These are phyloP conservation scores for Altica lythri DNA, from an alignment of 2,888 invertebrate species.

Conservation along the genomic window DNA sequence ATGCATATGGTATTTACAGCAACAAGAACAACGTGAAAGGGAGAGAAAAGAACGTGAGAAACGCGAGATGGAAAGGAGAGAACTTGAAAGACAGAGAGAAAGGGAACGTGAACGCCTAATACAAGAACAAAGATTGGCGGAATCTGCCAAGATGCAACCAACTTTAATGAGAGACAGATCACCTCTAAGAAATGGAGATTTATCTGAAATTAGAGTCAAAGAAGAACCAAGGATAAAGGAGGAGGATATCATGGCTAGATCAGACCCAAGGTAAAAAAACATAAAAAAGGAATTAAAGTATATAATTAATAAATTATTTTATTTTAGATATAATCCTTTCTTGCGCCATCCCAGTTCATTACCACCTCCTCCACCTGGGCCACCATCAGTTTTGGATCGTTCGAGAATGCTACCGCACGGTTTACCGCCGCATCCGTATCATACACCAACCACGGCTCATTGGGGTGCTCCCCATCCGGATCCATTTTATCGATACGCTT, in stretches of 20 bases:
- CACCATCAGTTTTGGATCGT: conserved; percentile 57
- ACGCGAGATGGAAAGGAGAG: conserved; percentile 63
- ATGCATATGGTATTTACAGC: conserved; percentile 39
- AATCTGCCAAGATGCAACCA: conserved; percentile 56
- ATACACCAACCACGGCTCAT: conserved; percentile 55
- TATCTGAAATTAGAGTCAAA: conserved; percentile 62
- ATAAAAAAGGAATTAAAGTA: not conserved
- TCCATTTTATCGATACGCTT: conserved; percentile 70
- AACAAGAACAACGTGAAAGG: conserved; percentile 56
- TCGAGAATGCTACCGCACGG: conserved; percentile 58
- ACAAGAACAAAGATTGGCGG: conserved; percentile 63
- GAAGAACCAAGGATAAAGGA: conserved; percentile 66
- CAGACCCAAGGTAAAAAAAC: conserved; percentile 57
- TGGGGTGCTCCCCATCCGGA: conserved; percentile 54
- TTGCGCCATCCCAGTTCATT: conserved; percentile 61
- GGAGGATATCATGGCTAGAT: conserved; percentile 46
- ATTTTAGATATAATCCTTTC: conserved; percentile 60
- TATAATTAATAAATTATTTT: conserved; percentile 7
- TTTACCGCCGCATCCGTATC: conserved; percentile 60
- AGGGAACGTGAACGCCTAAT: conserved; percentile 65
- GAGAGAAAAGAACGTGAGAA: conserved; percentile 61
- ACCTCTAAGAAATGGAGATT: conserved; percentile 73
- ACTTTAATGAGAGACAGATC: conserved; percentile 67
- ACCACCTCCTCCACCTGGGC: conserved; percentile 55
- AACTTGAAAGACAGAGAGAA: conserved; percentile 63